Percentiles rank a stretch among this genome's conserved stretches.
phyloP scores from a whole-genome alignment of 2,888 invertebrate species.

The Argyresthia goedartella region DNA sequence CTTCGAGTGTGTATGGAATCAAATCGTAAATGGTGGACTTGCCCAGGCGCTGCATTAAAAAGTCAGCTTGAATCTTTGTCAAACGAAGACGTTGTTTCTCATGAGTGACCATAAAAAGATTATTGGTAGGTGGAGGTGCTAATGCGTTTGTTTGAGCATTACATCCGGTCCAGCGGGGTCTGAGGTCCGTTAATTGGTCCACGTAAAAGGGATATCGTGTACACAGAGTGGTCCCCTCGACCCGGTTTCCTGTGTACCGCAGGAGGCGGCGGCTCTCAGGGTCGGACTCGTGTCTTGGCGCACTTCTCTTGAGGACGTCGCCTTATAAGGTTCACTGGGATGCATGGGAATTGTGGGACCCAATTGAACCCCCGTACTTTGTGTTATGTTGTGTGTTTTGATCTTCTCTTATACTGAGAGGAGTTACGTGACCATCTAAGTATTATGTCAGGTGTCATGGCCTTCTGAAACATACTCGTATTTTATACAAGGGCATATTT shows the following conservation, averaged over 20 bases:
- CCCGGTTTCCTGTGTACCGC: slow-evolving; percentile 40
- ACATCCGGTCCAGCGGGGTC: slow-evolving; percentile 62
- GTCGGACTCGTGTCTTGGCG: slow-evolving; percentile 17
- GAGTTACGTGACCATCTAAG: background rate
- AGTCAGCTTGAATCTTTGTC: background rate
- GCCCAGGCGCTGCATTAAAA: too few relatives aligned
- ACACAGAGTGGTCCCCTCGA: slow-evolving; percentile 33
- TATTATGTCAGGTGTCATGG: too few relatives aligned
- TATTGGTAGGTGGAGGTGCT: slow-evolving; percentile 63
- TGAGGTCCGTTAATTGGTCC: slow-evolving; percentile 65
- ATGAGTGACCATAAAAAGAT: slow-evolving; percentile 47
- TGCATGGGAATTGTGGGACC: background rate
- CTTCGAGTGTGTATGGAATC: too few relatives aligned
- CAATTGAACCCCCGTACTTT: background rate
- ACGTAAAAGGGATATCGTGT: slow-evolving; percentile 71
- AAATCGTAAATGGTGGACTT: too few relatives aligned
- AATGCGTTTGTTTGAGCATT: slow-evolving; percentile 47
- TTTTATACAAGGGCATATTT: too few relatives aligned
- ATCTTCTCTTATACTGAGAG: too few relatives aligned
- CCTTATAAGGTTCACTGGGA: background rate
- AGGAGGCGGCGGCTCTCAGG: slow-evolving; percentile 23
- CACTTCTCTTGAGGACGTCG: slow-evolving; percentile 9
- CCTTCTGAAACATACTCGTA: too few relatives aligned
- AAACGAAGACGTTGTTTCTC: slow-evolving; percentile 26
- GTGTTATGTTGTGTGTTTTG: too few relatives aligned